phyloP scores from a whole-genome alignment of 2,113 vertebrate species.

The Phrynocephalus versicolor region DNA sequence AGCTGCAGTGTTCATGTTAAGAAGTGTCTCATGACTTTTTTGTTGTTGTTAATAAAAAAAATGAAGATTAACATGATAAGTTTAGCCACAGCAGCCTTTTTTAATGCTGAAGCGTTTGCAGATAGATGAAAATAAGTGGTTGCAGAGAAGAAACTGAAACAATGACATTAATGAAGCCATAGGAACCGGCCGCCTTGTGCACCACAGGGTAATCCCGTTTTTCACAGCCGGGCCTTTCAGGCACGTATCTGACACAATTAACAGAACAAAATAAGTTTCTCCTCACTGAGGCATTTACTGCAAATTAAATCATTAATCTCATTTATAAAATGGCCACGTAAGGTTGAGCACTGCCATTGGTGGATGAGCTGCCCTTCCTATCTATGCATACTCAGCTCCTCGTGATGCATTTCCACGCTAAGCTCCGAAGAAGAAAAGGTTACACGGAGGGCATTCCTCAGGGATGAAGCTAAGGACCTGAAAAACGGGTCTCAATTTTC shows the following conservation, averaged over 20 bases:
- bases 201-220: constrained; percentile 55
- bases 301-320: constrained; percentile 71
- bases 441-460: not conserved
- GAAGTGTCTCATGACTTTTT: constrained; percentile 43
- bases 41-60: constrained; percentile 1
- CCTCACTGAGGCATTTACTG: constrained; percentile 57
- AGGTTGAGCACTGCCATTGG: constrained; percentile 16
- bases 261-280: constrained; percentile 67
- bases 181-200: constrained; percentile 26
- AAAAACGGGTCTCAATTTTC: no score
- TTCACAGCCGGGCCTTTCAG: constrained; percentile 58
- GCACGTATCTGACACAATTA: constrained; percentile 66
- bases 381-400: constrained; percentile 15
- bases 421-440: not conserved
- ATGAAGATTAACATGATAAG: constrained; percentile 27
- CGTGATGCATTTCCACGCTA: not conserved
- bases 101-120: constrained; percentile 24
- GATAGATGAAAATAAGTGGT: constrained; percentile 57
- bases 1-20: constrained; percentile 19
- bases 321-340: constrained; percentile 63
- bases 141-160: constrained; percentile 42
- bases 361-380: constrained; percentile 37
- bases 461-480: not conserved
- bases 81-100: constrained; percentile 51
- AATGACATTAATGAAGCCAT: constrained; percentile 60